Percentiles rank a stretch among this genome's conserved stretches.
Conservation (phyloP, 2,888 invertebrate genomes). For the Spialia ferax region DNA sequence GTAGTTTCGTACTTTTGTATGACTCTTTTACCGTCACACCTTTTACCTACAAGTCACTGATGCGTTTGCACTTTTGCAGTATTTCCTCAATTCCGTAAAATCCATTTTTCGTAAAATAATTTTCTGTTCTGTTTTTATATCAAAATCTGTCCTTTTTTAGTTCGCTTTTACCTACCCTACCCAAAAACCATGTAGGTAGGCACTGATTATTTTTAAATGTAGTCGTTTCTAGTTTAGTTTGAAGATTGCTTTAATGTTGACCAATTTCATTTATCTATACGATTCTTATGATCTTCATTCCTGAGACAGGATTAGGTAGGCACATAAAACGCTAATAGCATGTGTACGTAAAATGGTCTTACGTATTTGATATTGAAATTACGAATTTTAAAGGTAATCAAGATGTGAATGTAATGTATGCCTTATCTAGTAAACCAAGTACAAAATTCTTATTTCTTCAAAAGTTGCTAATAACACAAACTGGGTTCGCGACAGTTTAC, state of each 20-base stretch:
- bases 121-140: constrained; percentile 10
- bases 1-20: no score
- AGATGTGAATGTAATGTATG: no score
- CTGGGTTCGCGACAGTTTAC: constrained; percentile 36
- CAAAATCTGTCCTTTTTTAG: background rate
- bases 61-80: constrained; percentile 1
- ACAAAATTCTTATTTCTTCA: constrained; percentile 7
- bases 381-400: no score
- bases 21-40: no score
- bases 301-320: no score
- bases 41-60: constrained; percentile 9
- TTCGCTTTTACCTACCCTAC: background rate
- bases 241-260: background rate
- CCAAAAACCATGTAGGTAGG: background rate
- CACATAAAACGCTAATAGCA: no score
- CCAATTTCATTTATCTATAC: background rate
- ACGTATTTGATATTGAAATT: no score
- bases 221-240: background rate
- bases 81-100: constrained; percentile 3
- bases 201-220: constrained; percentile 3
- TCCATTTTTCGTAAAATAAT: constrained; percentile 9
- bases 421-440: background rate
- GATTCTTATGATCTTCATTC: no score
- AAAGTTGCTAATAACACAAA: constrained; percentile 28
- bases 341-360: no score